These are phyloP conservation scores for Actenoides lindsayi DNA, from an alignment of 2,113 vertebrate genomes.

Conservation along the genomic window DNA sequence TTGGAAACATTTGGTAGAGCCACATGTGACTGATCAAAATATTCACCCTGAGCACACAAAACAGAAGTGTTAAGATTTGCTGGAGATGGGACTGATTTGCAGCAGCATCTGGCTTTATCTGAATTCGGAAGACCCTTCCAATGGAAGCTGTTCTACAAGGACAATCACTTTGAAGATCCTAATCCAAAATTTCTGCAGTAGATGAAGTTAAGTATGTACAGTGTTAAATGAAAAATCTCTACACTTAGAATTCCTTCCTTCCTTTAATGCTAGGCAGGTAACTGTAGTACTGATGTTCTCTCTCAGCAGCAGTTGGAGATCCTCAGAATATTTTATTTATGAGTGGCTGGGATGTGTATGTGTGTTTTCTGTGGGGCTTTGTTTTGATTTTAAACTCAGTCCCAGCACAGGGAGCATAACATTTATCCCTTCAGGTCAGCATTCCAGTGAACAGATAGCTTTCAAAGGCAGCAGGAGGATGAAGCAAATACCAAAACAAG, in stretches of 20 bases:
- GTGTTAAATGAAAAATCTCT: background rate
- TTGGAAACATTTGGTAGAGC: conserved; percentile 74
- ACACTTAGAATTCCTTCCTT: background rate
- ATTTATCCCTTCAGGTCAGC: background rate
- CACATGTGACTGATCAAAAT: conserved; percentile 78
- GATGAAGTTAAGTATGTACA: background rate
- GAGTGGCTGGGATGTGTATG: background rate
- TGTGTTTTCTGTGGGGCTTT: background rate
- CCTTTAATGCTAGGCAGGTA: background rate
- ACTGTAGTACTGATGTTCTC: background rate
- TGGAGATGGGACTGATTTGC: background rate
- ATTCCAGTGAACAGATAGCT: background rate
- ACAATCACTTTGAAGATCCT: background rate
- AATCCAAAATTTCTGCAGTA: background rate
- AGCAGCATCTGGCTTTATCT: background rate
- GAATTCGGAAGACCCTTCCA: background rate
- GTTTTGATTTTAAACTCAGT: background rate
- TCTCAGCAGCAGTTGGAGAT: background rate
- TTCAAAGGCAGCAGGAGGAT: conserved; percentile 2
- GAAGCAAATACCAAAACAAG: background rate
- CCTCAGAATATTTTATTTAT: background rate
- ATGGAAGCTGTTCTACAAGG: background rate
- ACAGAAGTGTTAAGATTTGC: background rate
- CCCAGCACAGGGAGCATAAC: background rate
- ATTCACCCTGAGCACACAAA: conserved; percentile 68